Evolutionary conservation across 2,113 vertebrate genomes (phyloP).

Genomic region (Cephalopterus ornatus): DNA sequence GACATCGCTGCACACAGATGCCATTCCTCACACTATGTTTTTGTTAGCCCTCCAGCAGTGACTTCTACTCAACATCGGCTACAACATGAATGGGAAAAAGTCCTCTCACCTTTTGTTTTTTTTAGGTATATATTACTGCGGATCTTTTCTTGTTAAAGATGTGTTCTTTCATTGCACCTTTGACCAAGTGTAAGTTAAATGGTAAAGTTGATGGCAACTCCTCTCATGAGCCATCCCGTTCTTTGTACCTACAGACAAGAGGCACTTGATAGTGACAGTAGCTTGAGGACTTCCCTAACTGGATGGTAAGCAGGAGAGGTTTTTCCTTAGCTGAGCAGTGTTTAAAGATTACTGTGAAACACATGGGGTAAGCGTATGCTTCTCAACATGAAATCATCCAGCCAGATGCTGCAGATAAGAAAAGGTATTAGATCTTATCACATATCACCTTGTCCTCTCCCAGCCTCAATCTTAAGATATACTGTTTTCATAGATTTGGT

Average conservation of each 20-base stretch:
- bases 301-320: neutral
- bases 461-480: neutral
- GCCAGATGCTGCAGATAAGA: neutral
- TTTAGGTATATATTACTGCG: neutral
- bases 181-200: neutral
- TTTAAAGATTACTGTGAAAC: neutral
- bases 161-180: neutral
- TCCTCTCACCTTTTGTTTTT: neutral
- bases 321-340: neutral
- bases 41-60: neutral
- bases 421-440: neutral
- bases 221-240: rapidly evolving
- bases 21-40: neutral
- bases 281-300: neutral
- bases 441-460: neutral
- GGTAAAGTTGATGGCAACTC: neutral
- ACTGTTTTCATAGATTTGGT: neutral
- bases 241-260: neutral
- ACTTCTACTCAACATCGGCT: neutral
- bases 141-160: neutral
- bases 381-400: neutral
- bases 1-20: neutral
- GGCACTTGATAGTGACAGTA: neutral
- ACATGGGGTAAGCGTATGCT: neutral
- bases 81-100: neutral